Evolutionary conservation across 2,888 invertebrate genomes (phyloP), one percentile per base, ranked within the genome.

Genomic region (Ormyrus labotus): DNA sequence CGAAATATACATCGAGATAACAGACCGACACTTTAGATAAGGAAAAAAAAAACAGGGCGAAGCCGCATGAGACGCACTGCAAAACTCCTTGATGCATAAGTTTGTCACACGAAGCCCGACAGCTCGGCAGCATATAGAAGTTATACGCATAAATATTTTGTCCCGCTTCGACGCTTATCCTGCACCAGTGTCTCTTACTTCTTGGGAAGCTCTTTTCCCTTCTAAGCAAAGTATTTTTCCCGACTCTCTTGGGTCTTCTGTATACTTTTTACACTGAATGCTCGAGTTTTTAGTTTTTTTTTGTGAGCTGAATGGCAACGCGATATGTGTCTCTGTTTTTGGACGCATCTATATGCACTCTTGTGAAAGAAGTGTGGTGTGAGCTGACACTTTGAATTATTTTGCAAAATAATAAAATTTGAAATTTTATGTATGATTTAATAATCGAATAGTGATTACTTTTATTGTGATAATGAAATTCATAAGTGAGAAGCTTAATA

Each of bases 151-250:
- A 77, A 72, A 69, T 73, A 69, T 58, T 81, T 57, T 74, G 55
- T 50, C 71, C 34, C 58, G 69, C 72, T 77, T 81, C 48, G 64
- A 77, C 10, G 80, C 76, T 77, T 77, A 73, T 77, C 57, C 63
- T 69, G 61, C 61, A 68, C 67, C 10, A 61, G 53, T 71, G 45
- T 74, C 76, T 80, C 45, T 45, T 68, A 68, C 9, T 65, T 51
- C 34, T 78, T 10, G 64, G 34, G 71, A 75, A 63, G 34, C 50
- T 70, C n/a, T 70, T 19, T 58, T n/a, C 8, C 10, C 10, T 8
- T 51, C 6, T 72, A 34, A 19, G 45, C 47, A 10, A 51, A 13
- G 55, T 55, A 60, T 45, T 69, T 76, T 61, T 63, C 55, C 55
- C 10, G 19, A 48, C 34, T 63, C 6, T 48, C 7, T 53, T 68